Evolutionary conservation across 2,113 vertebrate species (phyloP), one percentile per base, ranked within the genome.

Genomic region (Prionailurus bengalensis): DNA sequence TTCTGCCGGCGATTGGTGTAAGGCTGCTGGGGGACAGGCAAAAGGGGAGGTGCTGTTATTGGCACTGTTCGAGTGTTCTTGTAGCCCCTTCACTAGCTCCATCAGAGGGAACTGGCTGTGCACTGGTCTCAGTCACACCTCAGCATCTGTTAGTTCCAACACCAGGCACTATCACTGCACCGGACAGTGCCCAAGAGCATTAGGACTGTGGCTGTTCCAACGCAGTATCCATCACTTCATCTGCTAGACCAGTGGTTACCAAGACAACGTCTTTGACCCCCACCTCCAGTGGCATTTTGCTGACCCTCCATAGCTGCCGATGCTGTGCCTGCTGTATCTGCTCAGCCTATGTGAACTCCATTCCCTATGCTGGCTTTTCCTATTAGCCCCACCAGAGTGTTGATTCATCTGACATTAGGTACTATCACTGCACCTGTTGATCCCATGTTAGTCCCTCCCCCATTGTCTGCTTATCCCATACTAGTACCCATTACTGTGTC

Each of bases 1-100:
- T 97, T 98, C 97, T 97, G 98, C 81, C 98, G 98, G 10, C 99
- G 98, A 90, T 99, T 99, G 16, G 97, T 97, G 66, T 89, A 95
- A 81, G 97, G 96, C 74, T 92, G 97, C 97, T 98, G 97, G 84
- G 94, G 48, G 16, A 90, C 36, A 55, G 58, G 71, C 27, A 78
- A 42, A 29, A 48, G 27, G 48, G 71, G 21, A 39, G 33, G 63
- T 70, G 29, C 76, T 31, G 65, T 97, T 97, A 97, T 42, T 45
- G 81, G 51, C 55, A 61, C 51, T 39, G 29, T 12, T 45, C 17
- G 15, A 65, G 15, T 29, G 5, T 14, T 73, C 55, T 71, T 80
- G 63, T 8, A 53, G 61, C 27, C 78, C 48, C 45, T 80, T 81
- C 45, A 45, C 36, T 53, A 85, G 92, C 42, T 33, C 68, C 8